phyloP scores from a whole-genome alignment of 2,113 vertebrate genomes.

The Podarcis cretensis region DNA sequence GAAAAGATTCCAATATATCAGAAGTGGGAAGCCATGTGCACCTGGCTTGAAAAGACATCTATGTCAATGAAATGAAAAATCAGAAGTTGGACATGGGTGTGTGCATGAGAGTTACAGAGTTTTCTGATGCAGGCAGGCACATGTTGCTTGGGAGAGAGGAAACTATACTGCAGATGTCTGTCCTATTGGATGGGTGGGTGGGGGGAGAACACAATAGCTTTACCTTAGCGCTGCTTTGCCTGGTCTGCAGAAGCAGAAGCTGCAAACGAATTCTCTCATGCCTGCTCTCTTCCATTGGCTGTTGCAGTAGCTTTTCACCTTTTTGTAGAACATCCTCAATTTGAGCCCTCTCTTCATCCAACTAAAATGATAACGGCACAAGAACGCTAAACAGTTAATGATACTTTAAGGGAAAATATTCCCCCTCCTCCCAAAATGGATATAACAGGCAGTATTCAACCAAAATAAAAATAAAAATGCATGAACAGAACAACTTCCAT shows the following conservation, averaged over 20 bases:
- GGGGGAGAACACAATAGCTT: neutral
- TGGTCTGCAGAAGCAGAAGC: constrained; percentile 86
- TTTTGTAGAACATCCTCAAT: constrained; percentile 88
- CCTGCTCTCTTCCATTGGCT: constrained; percentile 81
- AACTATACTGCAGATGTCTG: neutral
- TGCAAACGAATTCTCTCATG: constrained; percentile 85
- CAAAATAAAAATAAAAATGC: no score
- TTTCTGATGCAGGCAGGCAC: neutral
- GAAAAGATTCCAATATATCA: neutral
- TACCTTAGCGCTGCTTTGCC: constrained; percentile 84
- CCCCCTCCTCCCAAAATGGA: neutral
- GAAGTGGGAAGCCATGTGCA: neutral
- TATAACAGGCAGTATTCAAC: neutral
- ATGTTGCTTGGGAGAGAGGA: neutral
- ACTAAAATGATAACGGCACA: constrained; percentile 71
- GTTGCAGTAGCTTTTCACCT: constrained; percentile 87
- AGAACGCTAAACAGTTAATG: neutral
- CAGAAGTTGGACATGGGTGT: neutral
- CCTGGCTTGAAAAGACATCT: neutral
- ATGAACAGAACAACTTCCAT: no score
- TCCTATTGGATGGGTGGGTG: neutral
- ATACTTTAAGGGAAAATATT: neutral
- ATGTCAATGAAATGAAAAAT: neutral
- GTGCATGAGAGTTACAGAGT: neutral
- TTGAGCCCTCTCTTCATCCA: constrained; percentile 88